A percentile compares a stretch with the other conserved stretches of the same genome.
Evolutionary conservation across 1,140 invertebrate genomes (phyloP).

Genomic region (Chrysopa pallens): DNA sequence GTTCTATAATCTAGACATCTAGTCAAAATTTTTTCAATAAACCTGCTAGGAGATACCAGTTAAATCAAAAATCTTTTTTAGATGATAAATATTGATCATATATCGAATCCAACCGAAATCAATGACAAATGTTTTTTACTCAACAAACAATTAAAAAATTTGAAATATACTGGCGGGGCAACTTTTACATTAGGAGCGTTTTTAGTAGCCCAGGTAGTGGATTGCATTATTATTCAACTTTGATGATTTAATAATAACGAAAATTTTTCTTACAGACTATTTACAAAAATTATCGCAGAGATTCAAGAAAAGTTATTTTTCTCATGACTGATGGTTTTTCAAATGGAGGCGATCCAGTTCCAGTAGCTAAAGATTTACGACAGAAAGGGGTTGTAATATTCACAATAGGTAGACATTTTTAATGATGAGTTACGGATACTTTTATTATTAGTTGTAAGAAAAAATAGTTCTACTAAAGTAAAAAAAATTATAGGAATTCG

Average conservation of each 20-base stretch:
- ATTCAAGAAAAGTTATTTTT: conserved; percentile 41
- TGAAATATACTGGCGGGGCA: conserved; percentile 44
- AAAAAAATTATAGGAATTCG: conserved; percentile 30
- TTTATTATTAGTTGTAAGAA: no score
- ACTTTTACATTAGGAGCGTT: conserved; percentile 52
- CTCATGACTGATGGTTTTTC: conserved; percentile 57
- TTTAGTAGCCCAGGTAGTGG: conserved; percentile 38
- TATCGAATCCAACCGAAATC: conserved; percentile 23
- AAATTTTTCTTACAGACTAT: conserved; percentile 27
- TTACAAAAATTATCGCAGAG: conserved; percentile 26
- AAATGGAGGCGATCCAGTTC: conserved; percentile 47
- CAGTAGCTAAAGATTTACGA: conserved; percentile 33
- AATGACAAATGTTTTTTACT: conserved; percentile 46
- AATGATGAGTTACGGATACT: no score
- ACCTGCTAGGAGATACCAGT: no score
- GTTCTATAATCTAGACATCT: no score
- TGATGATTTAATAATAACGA: no score
- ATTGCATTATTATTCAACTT: no score
- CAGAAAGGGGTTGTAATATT: conserved; percentile 36
- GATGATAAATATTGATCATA: conserved; percentile 41
- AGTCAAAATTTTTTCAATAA: no score
- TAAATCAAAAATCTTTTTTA: conserved; percentile 5
- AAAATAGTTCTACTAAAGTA: no score
- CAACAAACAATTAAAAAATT: conserved; percentile 36
- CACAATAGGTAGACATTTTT: conserved; percentile 35